Percentiles rank a stretch among this genome's conserved stretches.
These are phyloP conservation scores for Microcebus griseorufus DNA, from an alignment of 2,113 vertebrate species.

Conservation along the genomic window DNA sequence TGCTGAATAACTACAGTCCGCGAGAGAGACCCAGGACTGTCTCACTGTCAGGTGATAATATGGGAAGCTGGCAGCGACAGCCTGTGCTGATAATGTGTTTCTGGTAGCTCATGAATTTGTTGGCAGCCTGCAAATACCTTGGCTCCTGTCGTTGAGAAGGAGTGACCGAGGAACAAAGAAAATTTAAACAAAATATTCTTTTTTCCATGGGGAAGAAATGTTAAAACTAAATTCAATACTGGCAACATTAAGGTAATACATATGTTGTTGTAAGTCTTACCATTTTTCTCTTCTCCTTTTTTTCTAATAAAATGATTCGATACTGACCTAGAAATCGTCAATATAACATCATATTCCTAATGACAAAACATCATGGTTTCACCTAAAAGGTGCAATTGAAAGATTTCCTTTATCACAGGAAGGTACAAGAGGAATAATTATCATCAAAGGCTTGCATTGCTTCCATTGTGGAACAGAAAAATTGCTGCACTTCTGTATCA, in stretches of 20 bases:
- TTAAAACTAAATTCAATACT: not conserved
- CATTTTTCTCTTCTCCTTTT: not conserved
- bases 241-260: not conserved
- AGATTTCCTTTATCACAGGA: constrained; percentile 57
- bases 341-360: not conserved
- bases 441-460: constrained; percentile 39
- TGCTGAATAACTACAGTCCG: not conserved
- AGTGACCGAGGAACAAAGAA: constrained; percentile 16
- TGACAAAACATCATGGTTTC: constrained; percentile 5
- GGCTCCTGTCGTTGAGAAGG: not conserved
- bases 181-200: not conserved
- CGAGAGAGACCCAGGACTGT: not conserved
- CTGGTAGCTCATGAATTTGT: not conserved
- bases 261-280: not conserved
- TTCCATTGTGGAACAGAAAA: constrained; percentile 30
- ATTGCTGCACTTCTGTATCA: constrained; percentile 26
- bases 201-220: not conserved
- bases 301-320: not conserved
- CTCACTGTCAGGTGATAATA: not conserved
- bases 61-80: not conserved
- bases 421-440: constrained; percentile 57
- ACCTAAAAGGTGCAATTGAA: constrained; percentile 46
- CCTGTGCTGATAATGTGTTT: not conserved
- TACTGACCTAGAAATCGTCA: constrained; percentile 35
- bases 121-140: constrained; percentile 18